A percentile compares a stretch with the other conserved stretches of the same genome.
Evolutionary conservation across 2,888 invertebrate genomes (phyloP).

Genomic region (Leptinotarsa haldemani): DNA sequence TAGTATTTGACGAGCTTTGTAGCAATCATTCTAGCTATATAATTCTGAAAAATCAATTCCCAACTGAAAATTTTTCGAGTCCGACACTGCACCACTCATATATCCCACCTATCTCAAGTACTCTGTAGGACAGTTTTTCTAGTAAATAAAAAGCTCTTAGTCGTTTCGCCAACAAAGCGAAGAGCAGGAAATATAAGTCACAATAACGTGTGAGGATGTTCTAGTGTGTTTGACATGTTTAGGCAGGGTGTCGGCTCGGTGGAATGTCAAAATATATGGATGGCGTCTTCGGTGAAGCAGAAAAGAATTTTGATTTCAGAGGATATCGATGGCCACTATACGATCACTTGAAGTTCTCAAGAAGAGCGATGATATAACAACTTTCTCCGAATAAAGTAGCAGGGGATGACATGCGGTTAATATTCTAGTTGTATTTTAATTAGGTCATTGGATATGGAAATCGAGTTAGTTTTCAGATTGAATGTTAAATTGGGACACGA

Average conservation of each 20-base stretch:
- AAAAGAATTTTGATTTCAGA: neutral
- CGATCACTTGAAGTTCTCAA: neutral
- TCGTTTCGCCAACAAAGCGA: conserved; percentile 29
- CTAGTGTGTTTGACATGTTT: conserved; percentile 38
- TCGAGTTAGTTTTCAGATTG: neutral
- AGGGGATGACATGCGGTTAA: conserved; percentile 15
- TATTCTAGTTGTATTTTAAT: neutral
- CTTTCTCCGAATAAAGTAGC: conserved; percentile 6
- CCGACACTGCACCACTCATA: neutral
- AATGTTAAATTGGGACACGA: neutral
- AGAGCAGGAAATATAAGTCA: conserved; percentile 38
- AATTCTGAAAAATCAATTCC: too few relatives aligned
- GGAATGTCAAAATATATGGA: conserved; percentile 16
- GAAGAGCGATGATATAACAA: neutral
- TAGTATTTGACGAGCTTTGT: too few relatives aligned
- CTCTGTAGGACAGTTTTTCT: conserved; percentile 1
- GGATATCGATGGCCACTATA: neutral
- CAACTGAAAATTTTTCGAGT: neutral
- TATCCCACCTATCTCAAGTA: neutral
- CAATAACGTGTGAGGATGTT: conserved; percentile 22
- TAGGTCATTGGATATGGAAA: neutral
- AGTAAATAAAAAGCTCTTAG: conserved; percentile 19
- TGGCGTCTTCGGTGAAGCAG: conserved; percentile 8
- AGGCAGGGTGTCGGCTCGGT: conserved; percentile 2
- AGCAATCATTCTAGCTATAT: too few relatives aligned